These are phyloP conservation scores for Corythornis leucogaster DNA, from an alignment of 2,797 vertebrate genomes.

Conservation along the genomic window DNA sequence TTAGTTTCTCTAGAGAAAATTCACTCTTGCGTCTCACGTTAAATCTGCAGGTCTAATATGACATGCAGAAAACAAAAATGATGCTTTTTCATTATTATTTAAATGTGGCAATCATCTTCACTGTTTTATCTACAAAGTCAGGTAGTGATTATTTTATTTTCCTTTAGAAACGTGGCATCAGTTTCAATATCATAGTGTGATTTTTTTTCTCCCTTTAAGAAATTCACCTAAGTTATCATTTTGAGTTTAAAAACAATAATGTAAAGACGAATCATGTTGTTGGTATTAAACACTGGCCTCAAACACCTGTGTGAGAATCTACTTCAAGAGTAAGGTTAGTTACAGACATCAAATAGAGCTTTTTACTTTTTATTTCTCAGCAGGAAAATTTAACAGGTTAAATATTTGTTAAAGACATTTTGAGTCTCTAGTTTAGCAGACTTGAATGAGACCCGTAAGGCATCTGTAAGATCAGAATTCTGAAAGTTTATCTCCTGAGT, in stretches of 20 bases:
- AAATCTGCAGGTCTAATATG: background rate
- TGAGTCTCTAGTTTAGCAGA: background rate
- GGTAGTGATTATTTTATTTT: background rate
- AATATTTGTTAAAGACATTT: background rate
- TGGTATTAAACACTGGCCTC: rapidly evolving
- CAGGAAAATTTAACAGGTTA: background rate
- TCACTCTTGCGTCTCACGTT: background rate
- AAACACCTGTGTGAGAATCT: background rate
- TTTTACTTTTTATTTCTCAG: background rate
- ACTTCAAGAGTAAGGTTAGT: background rate
- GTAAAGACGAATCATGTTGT: background rate
- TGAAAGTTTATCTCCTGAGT: background rate
- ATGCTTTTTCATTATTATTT: conserved; percentile 8
- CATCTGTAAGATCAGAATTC: background rate
- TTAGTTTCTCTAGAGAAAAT: background rate
- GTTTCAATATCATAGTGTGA: background rate
- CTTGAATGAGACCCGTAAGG: background rate
- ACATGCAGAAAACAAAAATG: background rate
- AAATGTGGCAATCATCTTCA: background rate
- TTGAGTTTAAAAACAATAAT: background rate
- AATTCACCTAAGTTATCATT: background rate
- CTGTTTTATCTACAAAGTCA: background rate
- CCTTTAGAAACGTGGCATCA: background rate
- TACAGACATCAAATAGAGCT: background rate
- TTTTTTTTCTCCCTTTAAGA: background rate